These are phyloP conservation scores for Littorina saxatilis DNA, from an alignment of 1,140 invertebrate species.

Conservation along the genomic window DNA sequence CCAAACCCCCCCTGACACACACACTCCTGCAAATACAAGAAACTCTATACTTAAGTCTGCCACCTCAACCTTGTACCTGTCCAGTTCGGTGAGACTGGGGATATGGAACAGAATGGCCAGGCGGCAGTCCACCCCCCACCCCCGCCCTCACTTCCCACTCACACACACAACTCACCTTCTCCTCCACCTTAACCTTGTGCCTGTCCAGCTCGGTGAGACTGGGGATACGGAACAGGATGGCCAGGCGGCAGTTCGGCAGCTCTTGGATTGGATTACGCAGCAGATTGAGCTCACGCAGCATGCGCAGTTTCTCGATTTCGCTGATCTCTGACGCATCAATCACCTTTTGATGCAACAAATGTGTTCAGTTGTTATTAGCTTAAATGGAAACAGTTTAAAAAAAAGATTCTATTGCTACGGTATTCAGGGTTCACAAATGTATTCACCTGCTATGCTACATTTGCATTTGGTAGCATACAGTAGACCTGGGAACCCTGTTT, in stretches of 20 bases:
- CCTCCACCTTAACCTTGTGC: slow-evolving; percentile 69
- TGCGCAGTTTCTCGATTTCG: slow-evolving; percentile 61
- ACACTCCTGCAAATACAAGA: too few species aligned
- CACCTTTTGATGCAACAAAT: slow-evolving; percentile 53
- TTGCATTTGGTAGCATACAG: too few species aligned
- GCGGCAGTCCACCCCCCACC: slow-evolving; percentile 73
- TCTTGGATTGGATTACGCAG: slow-evolving; percentile 74
- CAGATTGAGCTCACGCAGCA: slow-evolving; percentile 72
- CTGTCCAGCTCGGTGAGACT: slow-evolving; percentile 70
- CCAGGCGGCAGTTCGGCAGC: slow-evolving; percentile 73
- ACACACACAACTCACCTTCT: slow-evolving; percentile 67
- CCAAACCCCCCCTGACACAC: too few species aligned
- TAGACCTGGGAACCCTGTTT: too few species aligned
- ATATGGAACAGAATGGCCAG: slow-evolving; percentile 72
- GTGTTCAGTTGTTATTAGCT: too few species aligned
- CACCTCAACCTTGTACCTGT: slow-evolving; percentile 69
- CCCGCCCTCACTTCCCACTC: too few species aligned
- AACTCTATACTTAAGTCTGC: too few species aligned
- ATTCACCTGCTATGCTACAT: too few species aligned
- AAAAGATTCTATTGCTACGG: too few species aligned
- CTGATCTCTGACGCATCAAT: slow-evolving; percentile 73
- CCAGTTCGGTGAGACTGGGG: slow-evolving; percentile 67
- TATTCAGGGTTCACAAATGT: too few species aligned
- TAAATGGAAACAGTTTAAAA: too few species aligned
- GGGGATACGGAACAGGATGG: slow-evolving; percentile 70